Evolutionary conservation across 2,113 vertebrate genomes (phyloP).

Genomic region (Amphilophus citrinellus): DNA sequence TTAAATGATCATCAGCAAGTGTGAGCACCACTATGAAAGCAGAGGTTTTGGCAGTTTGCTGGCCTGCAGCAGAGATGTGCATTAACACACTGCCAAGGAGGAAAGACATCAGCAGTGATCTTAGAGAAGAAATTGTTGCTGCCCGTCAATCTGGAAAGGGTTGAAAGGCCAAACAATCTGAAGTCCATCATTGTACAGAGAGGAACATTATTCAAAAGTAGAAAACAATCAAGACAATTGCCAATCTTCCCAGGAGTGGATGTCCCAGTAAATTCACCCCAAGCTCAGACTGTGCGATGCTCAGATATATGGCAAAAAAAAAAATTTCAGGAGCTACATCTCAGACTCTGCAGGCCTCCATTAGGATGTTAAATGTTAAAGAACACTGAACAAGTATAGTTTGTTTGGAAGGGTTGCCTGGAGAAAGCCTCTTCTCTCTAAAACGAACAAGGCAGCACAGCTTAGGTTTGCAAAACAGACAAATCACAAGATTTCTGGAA

Average conservation of each 20-base stretch:
- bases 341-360: not conserved
- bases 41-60: too few species aligned
- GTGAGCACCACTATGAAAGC: too few species aligned
- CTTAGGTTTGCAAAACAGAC: not conserved
- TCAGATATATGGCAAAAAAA: not conserved
- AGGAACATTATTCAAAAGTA: not conserved
- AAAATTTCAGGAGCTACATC: accelerated
- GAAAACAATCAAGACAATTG: not conserved
- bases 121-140: too few species aligned
- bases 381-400: not conserved
- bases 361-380: not conserved
- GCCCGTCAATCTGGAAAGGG: too few species aligned
- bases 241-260: not conserved
- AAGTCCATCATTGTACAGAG: too few species aligned
- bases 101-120: too few species aligned
- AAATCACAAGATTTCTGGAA: not conserved
- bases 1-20: not conserved
- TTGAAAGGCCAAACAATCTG: too few species aligned
- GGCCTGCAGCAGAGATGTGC: too few species aligned
- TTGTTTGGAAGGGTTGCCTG: not conserved
- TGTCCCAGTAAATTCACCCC: not conserved
- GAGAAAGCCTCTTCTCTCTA: not conserved
- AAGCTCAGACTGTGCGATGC: not conserved
- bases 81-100: too few species aligned
- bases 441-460: not conserved